A percentile compares a stretch with the other conserved stretches of the same genome.
Evolutionary conservation across 2,113 vertebrate species (phyloP).

Genomic region (Zingel zingel): DNA sequence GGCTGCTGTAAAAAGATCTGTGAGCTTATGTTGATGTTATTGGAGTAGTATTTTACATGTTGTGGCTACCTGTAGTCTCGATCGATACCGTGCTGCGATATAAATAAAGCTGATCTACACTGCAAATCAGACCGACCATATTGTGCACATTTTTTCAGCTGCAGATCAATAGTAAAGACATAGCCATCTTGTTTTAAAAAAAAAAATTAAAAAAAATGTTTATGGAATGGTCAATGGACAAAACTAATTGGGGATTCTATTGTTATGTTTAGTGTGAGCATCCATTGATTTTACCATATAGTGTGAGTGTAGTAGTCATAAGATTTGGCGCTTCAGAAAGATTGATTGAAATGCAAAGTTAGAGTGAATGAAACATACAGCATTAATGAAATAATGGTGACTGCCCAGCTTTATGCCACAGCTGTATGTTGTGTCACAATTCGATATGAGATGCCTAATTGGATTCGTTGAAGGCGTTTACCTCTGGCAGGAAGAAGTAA

Average conservation of each 20-base stretch:
- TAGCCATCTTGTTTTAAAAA: not conserved
- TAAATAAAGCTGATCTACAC: not conserved
- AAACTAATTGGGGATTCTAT: not conserved
- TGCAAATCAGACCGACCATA: not conserved
- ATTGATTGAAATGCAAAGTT: not conserved
- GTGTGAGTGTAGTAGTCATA: not conserved
- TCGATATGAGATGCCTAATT: not conserved
- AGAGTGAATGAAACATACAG: no score
- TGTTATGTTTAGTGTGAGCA: not conserved
- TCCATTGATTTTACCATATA: not conserved
- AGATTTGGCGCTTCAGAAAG: not conserved
- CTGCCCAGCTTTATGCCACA: not conserved
- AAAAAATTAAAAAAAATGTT: not conserved
- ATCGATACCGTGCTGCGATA: not conserved
- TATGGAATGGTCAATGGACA: not conserved
- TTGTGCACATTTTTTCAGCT: not conserved
- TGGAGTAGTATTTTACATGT: not conserved
- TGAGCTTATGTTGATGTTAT: conserved; percentile 6
- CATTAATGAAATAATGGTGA: not conserved
- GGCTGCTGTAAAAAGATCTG: not conserved
- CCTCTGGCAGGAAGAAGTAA: conserved; percentile 11
- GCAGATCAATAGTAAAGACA: not conserved
- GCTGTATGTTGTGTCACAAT: not conserved
- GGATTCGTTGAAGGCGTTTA: not conserved
- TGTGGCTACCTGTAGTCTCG: not conserved